Evolutionary conservation across 1,140 invertebrate species (phyloP).

Genomic region (Monochamus saltuarius): DNA sequence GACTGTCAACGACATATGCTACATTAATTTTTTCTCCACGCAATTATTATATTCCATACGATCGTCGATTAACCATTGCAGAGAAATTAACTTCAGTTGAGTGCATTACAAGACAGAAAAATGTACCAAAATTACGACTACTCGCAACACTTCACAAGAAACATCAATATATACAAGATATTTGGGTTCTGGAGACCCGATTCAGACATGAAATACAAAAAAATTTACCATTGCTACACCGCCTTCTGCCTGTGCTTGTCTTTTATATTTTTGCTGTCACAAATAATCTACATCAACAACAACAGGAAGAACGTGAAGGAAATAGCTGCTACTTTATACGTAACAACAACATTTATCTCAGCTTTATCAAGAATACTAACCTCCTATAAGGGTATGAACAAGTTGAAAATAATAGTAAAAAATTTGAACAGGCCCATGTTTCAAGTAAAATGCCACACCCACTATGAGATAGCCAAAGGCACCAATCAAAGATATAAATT

Average conservation of each 20-base stretch:
- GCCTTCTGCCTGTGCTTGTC: not conserved
- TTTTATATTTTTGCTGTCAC: not conserved
- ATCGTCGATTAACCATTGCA: too few relatives aligned
- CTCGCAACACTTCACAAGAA: not conserved
- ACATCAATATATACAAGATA: not conserved
- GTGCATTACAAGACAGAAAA: too few relatives aligned
- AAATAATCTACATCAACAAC: not conserved
- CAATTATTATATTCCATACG: too few relatives aligned
- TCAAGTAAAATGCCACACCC: not conserved
- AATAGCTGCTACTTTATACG: not conserved
- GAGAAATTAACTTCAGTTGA: too few relatives aligned
- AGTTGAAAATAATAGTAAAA: not conserved
- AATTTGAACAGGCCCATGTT: not conserved
- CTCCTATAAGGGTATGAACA: not conserved
- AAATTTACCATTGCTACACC: not conserved
- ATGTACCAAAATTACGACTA: not conserved
- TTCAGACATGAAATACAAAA: not conserved
- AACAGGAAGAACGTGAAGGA: not conserved
- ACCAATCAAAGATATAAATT: not conserved
- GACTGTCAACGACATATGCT: too few relatives aligned
- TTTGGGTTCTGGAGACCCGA: slow-evolving; percentile 1
- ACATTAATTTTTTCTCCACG: too few relatives aligned
- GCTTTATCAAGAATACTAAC: not conserved
- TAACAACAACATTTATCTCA: not conserved
- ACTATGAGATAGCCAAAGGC: not conserved